These are phyloP conservation scores for Agrochola macilenta DNA, from an alignment of 2,888 invertebrate species.

Conservation along the genomic window DNA sequence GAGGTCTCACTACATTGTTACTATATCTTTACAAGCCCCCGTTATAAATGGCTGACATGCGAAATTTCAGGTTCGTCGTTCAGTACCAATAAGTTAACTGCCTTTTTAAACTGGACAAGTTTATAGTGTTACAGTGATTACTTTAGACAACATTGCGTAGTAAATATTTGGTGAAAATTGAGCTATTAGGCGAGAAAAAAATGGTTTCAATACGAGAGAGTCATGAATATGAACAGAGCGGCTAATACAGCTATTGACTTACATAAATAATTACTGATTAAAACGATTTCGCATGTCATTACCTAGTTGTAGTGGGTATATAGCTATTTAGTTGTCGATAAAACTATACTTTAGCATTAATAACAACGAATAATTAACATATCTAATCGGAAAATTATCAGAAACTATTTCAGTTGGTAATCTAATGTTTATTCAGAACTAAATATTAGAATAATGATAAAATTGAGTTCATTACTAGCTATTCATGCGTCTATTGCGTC, in stretches of 20 bases:
- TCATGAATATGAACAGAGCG: conserved; percentile 31
- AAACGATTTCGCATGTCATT: conserved; percentile 32
- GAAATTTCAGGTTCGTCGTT: conserved; percentile 19
- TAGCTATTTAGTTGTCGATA: conserved; percentile 29
- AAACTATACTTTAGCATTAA: conserved; percentile 30
- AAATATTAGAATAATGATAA: conserved; percentile 35
- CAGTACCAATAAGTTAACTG: conserved; percentile 14
- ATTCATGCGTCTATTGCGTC: conserved; percentile 1
- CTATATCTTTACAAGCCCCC: conserved; percentile 4
- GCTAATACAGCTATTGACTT: conserved; percentile 34
- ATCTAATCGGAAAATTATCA: conserved; percentile 42
- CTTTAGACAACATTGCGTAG: conserved; percentile 1
- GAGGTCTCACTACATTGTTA: conserved; percentile 1
- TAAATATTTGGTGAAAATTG: conserved; percentile 27
- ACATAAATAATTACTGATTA: conserved; percentile 24
- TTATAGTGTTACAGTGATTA: conserved; percentile 15
- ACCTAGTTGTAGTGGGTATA: conserved; percentile 21
- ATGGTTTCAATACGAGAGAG: conserved; percentile 5
- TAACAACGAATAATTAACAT: conserved; percentile 37
- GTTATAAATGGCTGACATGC: conserved; percentile 42
- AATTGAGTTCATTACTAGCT: conserved; percentile 25
- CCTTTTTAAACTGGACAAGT: background rate
- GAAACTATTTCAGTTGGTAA: conserved; percentile 34
- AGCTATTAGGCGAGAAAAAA: conserved; percentile 13
- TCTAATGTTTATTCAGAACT: conserved; percentile 43